Evolutionary conservation across 2,113 vertebrate genomes (phyloP), one percentile per base, ranked within the genome.

Genomic region (Centropristis striata): DNA sequence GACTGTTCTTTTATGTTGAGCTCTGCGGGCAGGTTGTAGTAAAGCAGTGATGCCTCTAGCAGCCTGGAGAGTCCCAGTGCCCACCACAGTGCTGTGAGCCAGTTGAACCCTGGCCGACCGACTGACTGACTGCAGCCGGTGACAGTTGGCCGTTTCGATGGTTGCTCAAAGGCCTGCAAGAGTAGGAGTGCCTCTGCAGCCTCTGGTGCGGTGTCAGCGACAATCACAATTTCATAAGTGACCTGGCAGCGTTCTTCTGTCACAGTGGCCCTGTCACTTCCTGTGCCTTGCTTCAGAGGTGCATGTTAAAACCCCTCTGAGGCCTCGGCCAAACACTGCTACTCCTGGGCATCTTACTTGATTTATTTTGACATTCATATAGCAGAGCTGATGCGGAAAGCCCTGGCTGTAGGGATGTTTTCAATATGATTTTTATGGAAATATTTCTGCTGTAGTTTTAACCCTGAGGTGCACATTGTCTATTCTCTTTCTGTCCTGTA

Each of bases 401-500:
- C 18, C 13, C 18, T 16, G 42, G 5, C 41, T 57, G 10, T 25
- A 12, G 28, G 32, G 51, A 44, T 15, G 20, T 41, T n/a, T 11
- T 39, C 13, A 18, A 20, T 60, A 5, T 20, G 20, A 23, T 39
- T 71, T 51, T 57, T 14, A 23, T 47, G n/a, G 16, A 32, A 66
- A 10, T 42, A 41, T 60, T 54, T 16, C 42, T 16, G 41, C 12
- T 42, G 12, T 42, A 42, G 15, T 44, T 44, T 41, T 13, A 0
- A 15, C 50, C 25, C 3, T 51, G 18, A 44, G n/a, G n/a, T 16
- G 0, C 60, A 37, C 78, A 6, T 25, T 41, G 8, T 64, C 2
- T 55, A 1, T 90, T 49, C 49, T 82, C 25, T 87, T 57, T 93
- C 0, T 85, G 0, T 92, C 88, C 94, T 95, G 28, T 88, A 99